phyloP scores from a whole-genome alignment of 1,140 invertebrate genomes.

The Drosophila hydei region DNA sequence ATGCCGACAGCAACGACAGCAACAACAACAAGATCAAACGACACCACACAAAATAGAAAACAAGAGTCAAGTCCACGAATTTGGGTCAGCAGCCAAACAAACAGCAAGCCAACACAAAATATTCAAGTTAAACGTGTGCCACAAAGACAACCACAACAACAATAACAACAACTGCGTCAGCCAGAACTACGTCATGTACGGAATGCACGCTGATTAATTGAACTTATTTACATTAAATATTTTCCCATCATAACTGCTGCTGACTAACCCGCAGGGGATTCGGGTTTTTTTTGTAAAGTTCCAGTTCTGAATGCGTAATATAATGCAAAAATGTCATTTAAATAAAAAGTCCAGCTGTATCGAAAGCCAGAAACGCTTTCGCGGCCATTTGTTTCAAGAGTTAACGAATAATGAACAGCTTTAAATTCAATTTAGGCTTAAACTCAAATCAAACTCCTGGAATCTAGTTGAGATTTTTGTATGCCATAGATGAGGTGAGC shows the following conservation, averaged over 20 bases:
- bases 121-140: conserved; percentile 53
- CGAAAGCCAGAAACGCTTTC: neutral
- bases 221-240: conserved; percentile 64
- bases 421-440: too few relatives aligned
- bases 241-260: conserved; percentile 27
- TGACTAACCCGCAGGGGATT: conserved; percentile 51
- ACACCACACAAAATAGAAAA: conserved; percentile 55
- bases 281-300: conserved; percentile 3
- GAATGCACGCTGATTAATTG: conserved; percentile 62
- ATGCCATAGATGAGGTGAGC: neutral
- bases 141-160: conserved; percentile 25
- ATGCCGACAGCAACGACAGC: conserved; percentile 19
- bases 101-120: conserved; percentile 22
- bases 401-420: neutral
- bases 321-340: neutral
- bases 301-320: neutral
- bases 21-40: conserved; percentile 24
- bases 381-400: neutral
- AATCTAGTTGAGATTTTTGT: too few relatives aligned
- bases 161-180: conserved; percentile 11
- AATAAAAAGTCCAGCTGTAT: neutral
- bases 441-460: too few relatives aligned
- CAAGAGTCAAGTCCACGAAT: conserved; percentile 63
- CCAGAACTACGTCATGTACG: conserved; percentile 45
- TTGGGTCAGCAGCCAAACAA: conserved; percentile 57